A percentile compares a stretch with the other conserved stretches of the same genome.
Evolutionary conservation across 1,140 invertebrate species (phyloP).

Genomic region (Portunus trituberculatus): DNA sequence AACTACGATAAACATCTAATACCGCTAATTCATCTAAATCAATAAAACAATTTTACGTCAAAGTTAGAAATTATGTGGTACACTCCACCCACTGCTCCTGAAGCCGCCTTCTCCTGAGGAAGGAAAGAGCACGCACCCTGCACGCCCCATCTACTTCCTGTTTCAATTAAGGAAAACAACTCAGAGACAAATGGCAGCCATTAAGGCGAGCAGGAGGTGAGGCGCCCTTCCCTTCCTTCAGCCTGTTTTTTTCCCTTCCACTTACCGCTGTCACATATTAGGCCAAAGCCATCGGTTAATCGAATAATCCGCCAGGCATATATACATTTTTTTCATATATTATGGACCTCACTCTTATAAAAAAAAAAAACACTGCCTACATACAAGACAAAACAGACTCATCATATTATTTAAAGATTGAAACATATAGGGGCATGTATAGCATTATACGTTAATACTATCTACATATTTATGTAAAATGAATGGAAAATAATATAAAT

Average conservation of each 20-base stretch:
- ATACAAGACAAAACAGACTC: too few relatives aligned
- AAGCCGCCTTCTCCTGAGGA: background rate
- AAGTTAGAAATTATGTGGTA: background rate
- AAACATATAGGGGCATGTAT: too few relatives aligned
- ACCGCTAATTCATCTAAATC: background rate
- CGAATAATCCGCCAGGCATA: background rate
- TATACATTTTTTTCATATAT: background rate
- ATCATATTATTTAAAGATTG: too few relatives aligned
- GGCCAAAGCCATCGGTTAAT: background rate
- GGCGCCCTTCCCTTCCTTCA: background rate
- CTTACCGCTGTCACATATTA: background rate
- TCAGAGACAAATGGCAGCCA: background rate
- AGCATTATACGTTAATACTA: too few relatives aligned
- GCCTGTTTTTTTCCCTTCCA: background rate
- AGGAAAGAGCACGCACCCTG: background rate
- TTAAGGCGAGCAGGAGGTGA: background rate
- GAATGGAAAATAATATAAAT: too few relatives aligned
- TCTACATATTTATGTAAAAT: too few relatives aligned
- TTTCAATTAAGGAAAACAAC: constrained; percentile 24
- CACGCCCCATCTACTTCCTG: background rate
- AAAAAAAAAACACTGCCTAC: too few relatives aligned
- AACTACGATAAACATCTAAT: background rate
- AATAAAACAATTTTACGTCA: background rate
- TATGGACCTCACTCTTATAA: background rate
- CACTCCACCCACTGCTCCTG: background rate